Evolutionary conservation across 2,113 vertebrate genomes (phyloP), one percentile per base, ranked within the genome.

Genomic region (Pelvicachromis taeniatus): DNA sequence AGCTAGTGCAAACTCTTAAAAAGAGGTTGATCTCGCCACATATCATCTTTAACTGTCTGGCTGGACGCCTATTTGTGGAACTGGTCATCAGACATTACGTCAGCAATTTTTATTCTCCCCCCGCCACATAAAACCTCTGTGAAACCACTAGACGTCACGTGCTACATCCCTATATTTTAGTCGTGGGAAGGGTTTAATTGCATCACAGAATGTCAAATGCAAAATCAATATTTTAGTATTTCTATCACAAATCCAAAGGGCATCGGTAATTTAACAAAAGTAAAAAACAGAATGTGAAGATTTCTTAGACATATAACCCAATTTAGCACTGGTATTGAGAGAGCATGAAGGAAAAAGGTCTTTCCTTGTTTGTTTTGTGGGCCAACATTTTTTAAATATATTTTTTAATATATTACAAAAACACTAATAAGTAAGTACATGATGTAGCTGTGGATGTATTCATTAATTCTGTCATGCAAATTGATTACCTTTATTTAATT

Each of bases 171-270:
- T 80, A 68, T 45, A 48, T 87, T 87, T 81, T 80, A 78, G 78
- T 48, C 26, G 23, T 45, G 70, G 56, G 38, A 82, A 9, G 33
- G 40, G 26, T 88, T 88, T 89, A 88, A 92, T 90, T 91, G 83
- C 80, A 86, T 91, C 83, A 84, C 78, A 79, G 86, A 89, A 92
- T 85, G 86, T 88, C 86, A 89, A 87, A 92, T 90, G 77, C 77
- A 90, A 85, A 89, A 90, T 91, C 87, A 35, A 89, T 86, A 89
- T 88, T 87, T 87, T 84, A 84, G 85, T 89, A 90, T 89, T 91
- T 84, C 77, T 59, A 61, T 78, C 9, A 14, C 79, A 59, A 82
- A 83, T 86, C 73, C 87, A 93, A 93, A 93, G 92, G 88, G 65
- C 85, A 85, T 29, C 48, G 78, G 77, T 87, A 80, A 89, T 91